These are phyloP conservation scores for Alauda arvensis DNA, from an alignment of 2,797 vertebrate genomes.

Conservation along the genomic window DNA sequence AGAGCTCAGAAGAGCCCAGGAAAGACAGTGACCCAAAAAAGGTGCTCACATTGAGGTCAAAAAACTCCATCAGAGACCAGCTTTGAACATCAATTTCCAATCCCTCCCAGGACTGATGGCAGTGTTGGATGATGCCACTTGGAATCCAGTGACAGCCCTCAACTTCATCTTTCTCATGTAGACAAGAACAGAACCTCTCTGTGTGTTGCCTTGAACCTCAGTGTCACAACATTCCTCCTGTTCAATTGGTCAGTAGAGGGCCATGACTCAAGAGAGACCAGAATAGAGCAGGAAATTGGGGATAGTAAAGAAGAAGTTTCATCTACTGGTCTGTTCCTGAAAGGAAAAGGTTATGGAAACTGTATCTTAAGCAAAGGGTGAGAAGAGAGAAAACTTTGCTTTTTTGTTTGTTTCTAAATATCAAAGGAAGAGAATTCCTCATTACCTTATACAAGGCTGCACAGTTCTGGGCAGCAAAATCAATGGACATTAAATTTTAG, in stretches of 20 bases:
- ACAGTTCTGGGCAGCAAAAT: background rate
- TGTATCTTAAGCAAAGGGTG: background rate
- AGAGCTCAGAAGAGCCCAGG: background rate
- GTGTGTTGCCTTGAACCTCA: background rate
- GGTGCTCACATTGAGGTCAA: accelerated
- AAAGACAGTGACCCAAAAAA: background rate
- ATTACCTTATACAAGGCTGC: background rate
- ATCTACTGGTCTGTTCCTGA: background rate
- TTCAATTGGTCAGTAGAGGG: background rate
- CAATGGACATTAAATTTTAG: background rate
- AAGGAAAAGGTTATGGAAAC: background rate
- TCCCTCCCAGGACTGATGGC: background rate
- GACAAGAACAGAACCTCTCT: background rate
- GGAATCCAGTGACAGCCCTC: background rate
- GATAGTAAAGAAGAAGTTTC: background rate
- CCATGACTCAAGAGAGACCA: background rate
- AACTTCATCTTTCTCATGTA: background rate
- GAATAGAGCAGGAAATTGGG: background rate
- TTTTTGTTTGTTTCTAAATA: background rate
- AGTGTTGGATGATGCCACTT: accelerated
- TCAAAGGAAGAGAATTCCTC: background rate
- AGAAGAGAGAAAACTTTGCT: background rate
- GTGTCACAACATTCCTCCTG: accelerated
- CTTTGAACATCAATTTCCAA: background rate
- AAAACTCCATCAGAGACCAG: background rate